Evolutionary conservation across 2,113 vertebrate species (phyloP), one percentile per base, ranked within the genome.

Genomic region (Coryphaenoides rupestris): DNA sequence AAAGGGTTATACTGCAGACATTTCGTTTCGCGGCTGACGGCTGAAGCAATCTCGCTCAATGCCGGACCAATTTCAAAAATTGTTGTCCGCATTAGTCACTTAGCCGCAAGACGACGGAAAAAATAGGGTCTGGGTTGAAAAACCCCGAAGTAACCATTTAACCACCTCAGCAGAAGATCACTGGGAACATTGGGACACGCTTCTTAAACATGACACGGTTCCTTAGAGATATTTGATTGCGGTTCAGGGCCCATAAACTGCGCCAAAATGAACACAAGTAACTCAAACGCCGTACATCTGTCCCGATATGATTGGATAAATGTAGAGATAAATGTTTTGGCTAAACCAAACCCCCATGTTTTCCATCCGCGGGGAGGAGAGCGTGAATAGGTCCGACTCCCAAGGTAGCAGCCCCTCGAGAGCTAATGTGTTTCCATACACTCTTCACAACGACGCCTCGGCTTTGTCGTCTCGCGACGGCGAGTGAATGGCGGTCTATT

Each of bases 331-430:
- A 82, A 81, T 82, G 86, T 89, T 76, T 86, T 65, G 72, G 76
- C 40, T 86, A 89, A 87, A 84, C 75, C 85, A 65, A 87, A 83
- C 85, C 89, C 28, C 89, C 58, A 28, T 89, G 88, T 89, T 88
- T 91, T 89, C 89, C 88, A 91, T 93, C 86, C 77, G 69, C 17
- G 77, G 74, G 83, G 86, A 90, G 74, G 67, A 5, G 33, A 40
- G 33, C 62, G 59, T 71, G 66, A 88, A 92, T 89, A 85, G 78
- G 64, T 80, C 88, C 81, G 83, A 87, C 74, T 90, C 88, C 91
- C 89, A 84, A 92, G 81, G 89, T 91, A 91, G 93, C 91, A 89
- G 87, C 84, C 87, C 84, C 15, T 88, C 84, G 80, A 83, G 84
- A 86, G 80, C 69, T 66, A 88, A 92, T 72, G 69, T 82, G 84